Evolutionary conservation across 2,888 invertebrate genomes (phyloP).

Genomic region (Cynaeus angustus): DNA sequence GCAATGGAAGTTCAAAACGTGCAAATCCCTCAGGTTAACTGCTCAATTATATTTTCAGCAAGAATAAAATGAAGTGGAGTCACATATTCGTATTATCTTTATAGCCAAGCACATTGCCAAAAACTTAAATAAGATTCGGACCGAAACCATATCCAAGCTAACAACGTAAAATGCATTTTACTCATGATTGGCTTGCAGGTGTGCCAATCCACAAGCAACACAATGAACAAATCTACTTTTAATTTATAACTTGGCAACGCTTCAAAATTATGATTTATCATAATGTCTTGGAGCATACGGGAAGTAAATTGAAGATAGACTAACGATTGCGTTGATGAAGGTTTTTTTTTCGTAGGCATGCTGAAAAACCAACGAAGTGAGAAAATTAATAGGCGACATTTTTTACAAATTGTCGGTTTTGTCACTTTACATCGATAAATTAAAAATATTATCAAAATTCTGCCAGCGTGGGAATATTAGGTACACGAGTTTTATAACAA

Average conservation of each 20-base stretch:
- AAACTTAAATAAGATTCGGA: conserved; percentile 16
- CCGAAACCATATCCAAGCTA: conserved; percentile 3
- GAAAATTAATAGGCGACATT: conserved; percentile 22
- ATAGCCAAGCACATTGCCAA: conserved; percentile 20
- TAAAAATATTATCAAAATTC: conserved; percentile 20
- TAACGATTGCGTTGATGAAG: conserved; percentile 17
- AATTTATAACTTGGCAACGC: conserved; percentile 46
- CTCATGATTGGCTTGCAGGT: conserved; percentile 35
- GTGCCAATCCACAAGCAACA: conserved; percentile 24
- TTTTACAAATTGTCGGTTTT: conserved; percentile 29
- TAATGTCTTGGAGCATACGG: conserved; percentile 28
- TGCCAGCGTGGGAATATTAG: conserved; percentile 14
- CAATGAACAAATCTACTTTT: conserved; percentile 47
- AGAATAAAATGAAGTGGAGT: not conserved
- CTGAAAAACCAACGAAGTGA: conserved; percentile 1
- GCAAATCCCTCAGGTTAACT: no score
- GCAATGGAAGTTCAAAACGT: no score
- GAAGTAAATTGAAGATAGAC: conserved; percentile 27
- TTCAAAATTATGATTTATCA: conserved; percentile 44
- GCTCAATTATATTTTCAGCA: no score
- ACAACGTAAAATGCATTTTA: conserved; percentile 29
- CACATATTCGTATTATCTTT: conserved; percentile 10
- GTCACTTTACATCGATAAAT: conserved; percentile 27
- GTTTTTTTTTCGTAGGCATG: not conserved
- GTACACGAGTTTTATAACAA: conserved; percentile 13